These are phyloP conservation scores for Ditylenchus dipsaci DNA, from an alignment of 1,140 invertebrate species.

Conservation along the genomic window DNA sequence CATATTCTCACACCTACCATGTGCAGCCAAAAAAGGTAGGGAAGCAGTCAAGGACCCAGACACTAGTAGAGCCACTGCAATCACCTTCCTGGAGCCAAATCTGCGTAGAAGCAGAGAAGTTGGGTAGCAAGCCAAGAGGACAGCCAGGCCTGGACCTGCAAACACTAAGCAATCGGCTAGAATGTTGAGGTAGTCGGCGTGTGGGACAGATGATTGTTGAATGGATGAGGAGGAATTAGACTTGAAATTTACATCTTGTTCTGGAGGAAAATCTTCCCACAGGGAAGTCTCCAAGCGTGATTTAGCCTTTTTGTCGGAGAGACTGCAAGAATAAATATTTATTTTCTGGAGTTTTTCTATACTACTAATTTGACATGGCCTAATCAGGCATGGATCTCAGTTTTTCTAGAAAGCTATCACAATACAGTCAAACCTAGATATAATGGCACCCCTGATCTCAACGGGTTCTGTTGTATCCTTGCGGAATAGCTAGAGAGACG, in stretches of 20 bases:
- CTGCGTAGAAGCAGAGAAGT: slow-evolving; percentile 10
- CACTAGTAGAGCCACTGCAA: slow-evolving; percentile 19
- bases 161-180: neutral
- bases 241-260: no score
- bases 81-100: slow-evolving; percentile 9
- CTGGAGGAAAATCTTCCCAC: no score
- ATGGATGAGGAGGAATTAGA: no score
- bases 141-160: neutral
- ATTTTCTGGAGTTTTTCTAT: neutral
- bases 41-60: slow-evolving; percentile 19
- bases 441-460: no score
- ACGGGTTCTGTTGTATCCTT: no score
- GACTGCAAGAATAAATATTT: neutral
- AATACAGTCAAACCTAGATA: no score
- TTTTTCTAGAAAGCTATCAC: no score
- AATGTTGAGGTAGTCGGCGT: neutral
- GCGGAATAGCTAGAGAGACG: no score
- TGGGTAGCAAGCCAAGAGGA: slow-evolving; percentile 21
- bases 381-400: no score
- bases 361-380: no score
- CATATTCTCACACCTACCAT: slow-evolving; percentile 1
- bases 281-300: no score
- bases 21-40: slow-evolving; percentile 13
- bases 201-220: neutral
- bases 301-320: neutral